A percentile compares a stretch with the other conserved stretches of the same genome.
phyloP scores from a whole-genome alignment of 2,888 invertebrate species.

The Chesias legatella region DNA sequence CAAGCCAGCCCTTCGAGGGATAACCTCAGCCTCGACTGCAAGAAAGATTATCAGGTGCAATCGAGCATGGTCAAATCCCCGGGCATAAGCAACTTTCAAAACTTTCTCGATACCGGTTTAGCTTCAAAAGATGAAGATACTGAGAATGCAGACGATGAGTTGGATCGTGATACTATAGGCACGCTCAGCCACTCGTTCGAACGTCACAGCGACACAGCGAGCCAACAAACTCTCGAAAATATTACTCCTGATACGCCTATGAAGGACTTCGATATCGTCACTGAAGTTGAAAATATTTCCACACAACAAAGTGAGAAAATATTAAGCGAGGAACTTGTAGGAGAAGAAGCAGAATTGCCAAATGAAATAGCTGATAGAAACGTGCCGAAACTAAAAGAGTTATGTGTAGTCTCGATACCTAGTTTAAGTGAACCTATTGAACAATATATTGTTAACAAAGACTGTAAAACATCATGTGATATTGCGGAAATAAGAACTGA shows the following conservation, averaged over 20 bases:
- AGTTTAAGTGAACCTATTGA: slow-evolving; percentile 63
- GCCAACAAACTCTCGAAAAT: slow-evolving; percentile 70
- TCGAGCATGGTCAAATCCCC: slow-evolving; percentile 72
- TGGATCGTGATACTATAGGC: slow-evolving; percentile 64
- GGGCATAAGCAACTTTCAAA: slow-evolving; percentile 71
- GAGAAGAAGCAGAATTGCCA: slow-evolving; percentile 57
- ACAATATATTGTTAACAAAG: slow-evolving; percentile 64
- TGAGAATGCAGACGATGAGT: slow-evolving; percentile 54
- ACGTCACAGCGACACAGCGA: slow-evolving; percentile 64
- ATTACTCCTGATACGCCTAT: slow-evolving; percentile 68
- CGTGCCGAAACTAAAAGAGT: slow-evolving; percentile 65
- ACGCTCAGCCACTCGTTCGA: slow-evolving; percentile 72
- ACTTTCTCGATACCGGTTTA: slow-evolving; percentile 56
- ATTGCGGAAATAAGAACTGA: slow-evolving; percentile 62
- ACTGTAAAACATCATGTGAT: slow-evolving; percentile 72
- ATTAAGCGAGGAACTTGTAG: slow-evolving; percentile 26
- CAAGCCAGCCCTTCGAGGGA: slow-evolving; percentile 78
- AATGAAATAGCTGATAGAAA: slow-evolving; percentile 61
- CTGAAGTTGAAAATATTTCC: slow-evolving; percentile 34
- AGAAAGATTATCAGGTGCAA: slow-evolving; percentile 65
- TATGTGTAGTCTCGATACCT: slow-evolving; percentile 66
- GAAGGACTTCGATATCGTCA: slow-evolving; percentile 53
- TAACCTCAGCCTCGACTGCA: slow-evolving; percentile 68
- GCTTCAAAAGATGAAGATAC: slow-evolving; percentile 41
- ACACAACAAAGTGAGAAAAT: slow-evolving; percentile 8